Base-by-base conservation (phyloP, 30 jellyfish, hydroid and myxozoan genomes). In the Hydractinia echinata region DNA sequence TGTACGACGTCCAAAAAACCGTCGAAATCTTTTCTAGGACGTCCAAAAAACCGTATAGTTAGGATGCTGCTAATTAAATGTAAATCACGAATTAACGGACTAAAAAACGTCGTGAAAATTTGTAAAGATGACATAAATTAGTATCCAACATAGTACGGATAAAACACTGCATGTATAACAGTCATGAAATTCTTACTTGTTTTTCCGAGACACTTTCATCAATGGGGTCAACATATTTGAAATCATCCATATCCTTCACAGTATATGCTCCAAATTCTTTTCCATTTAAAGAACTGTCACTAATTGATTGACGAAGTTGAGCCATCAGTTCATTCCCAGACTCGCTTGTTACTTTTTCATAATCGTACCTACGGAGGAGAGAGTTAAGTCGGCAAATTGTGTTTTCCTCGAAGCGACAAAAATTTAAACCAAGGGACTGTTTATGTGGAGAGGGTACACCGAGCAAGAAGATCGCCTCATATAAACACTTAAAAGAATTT, bases 131-230 rank as follows among this genome's bases (percentile, higher is more conserved):
- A 58, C 2, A 58, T 16, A 3, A 58, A 56, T 56, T 56, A 9
- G 13, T 56, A n/a, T 56, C 68, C 10, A 56, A 9, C 68, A 56
- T 56, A 56, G 10, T 10, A 56, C 10, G 48, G 7, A 18, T 4
- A 18, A 72, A 11, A 16, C 18, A 48, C 54, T 5, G 15, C 5
- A 48, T 19, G 6, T 18, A 5, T 4, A 72, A 8, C 10, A 13
- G 11, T 0, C 21, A 30, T 2, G 2, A 8, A 15, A 4, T 66
- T 53, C 85, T 5, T 4, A 94, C 99, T 90, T 94, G 99, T 49
- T 94, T 88, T 66, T 85, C 82, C 16, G 96, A 20, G 19, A 89
- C 87, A 67, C 96, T 84, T 14, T 79, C 88, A 83, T 94, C 99
- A 21, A 94, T 72, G 55, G 97, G 89, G 69, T 94, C 99, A 48